Percentiles rank a stretch among this genome's conserved stretches.
phyloP scores from a whole-genome alignment of 2,113 vertebrate species.

The Mus musculus region DNA sequence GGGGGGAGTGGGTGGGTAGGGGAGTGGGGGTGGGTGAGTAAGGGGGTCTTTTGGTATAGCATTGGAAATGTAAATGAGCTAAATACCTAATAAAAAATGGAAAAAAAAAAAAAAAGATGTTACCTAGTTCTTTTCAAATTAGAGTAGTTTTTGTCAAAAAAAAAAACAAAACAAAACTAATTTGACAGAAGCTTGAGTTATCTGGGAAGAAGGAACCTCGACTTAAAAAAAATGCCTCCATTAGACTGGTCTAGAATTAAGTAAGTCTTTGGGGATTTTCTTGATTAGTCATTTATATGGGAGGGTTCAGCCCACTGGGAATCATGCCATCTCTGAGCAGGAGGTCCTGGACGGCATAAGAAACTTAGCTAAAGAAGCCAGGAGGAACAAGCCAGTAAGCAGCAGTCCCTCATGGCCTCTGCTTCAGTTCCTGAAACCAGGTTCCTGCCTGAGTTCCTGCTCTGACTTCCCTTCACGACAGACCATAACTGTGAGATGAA shows the following conservation, averaged over 20 bases:
- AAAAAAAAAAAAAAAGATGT: too few relatives aligned
- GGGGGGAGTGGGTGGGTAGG: too few relatives aligned
- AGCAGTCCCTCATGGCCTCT: neutral
- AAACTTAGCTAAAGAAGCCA: neutral
- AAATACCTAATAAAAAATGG: too few relatives aligned
- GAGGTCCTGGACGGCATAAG: neutral
- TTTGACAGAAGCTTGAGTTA: neutral
- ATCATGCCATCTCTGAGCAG: neutral
- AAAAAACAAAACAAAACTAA: too few relatives aligned
- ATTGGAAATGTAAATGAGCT: too few relatives aligned
- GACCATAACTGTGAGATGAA: neutral
- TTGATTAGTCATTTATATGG: neutral
- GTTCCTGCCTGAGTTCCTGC: neutral
- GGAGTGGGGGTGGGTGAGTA: too few relatives aligned
- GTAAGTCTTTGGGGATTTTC: neutral
- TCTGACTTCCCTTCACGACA: neutral
- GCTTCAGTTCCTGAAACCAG: neutral
- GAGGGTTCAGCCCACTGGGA: neutral
- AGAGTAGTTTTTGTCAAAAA: neutral
- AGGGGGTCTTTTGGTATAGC: too few relatives aligned
- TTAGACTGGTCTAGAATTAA: neutral
- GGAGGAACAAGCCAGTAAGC: neutral
- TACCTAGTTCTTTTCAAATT: neutral
- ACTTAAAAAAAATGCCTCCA: neutral
- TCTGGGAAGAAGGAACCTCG: neutral